Base-by-base conservation (phyloP, 1,140 invertebrate species). In the Rhynchophorus ferrugineus region DNA sequence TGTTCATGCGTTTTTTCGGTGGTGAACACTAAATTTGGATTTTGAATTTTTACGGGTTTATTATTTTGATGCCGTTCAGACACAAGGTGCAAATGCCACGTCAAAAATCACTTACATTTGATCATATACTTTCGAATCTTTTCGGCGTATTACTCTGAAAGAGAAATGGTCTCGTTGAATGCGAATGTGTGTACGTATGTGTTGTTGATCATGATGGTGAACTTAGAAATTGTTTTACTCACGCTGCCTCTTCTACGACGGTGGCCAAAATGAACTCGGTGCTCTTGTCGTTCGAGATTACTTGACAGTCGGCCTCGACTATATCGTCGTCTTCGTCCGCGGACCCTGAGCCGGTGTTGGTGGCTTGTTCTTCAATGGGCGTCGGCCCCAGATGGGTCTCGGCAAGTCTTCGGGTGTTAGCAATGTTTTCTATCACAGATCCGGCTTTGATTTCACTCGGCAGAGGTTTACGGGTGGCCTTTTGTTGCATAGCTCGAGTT, bases 331-430 rank as follows among this genome's bases (percentile, higher is more conserved):
- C 88, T 58, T 91, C 89, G 61, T 89, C 87, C 56, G 87, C 87
- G 56, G 85, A 88, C 8, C 87, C 89, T n/a, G 87, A 91, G 3
- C 87, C 89, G n/a, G 89, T 91, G 64, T 91, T 91, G 2, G 88
- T 92, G 33, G 87, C 84, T 55, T 81, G 76, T 69, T 90, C 84
- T 29, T 82, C 80, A 39, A 69, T 80, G 39, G 73, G 74, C 55
- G 71, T 68, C 7, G 80, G 78, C 48, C 84, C 81, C 39, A 90
- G 68, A 7, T 85, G 80, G 37, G 89, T 91, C 69, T 91, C 89
- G 19, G 86, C 85, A 60, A 91, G 76, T 59, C 85, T 74, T 50
- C 82, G 73, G 1, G 87, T 90, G 64, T 87, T 85, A 29, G 87
- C 84, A 43, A 91, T 78, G 69, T 93, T 93, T 72, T 92, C 89